These are phyloP conservation scores for Agrochola lychnidis DNA, from an alignment of 2,888 invertebrate species.

Conservation along the genomic window DNA sequence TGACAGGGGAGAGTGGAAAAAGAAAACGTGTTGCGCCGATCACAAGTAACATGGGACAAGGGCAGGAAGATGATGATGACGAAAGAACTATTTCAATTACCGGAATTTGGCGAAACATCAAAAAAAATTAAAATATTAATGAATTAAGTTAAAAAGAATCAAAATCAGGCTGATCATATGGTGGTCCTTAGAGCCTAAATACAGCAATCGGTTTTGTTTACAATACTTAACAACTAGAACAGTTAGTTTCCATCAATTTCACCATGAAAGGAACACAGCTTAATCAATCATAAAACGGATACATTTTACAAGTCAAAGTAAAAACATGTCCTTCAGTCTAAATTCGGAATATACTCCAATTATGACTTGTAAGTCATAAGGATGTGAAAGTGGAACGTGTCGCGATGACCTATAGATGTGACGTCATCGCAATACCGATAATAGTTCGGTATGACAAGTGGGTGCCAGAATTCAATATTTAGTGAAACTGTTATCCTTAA, in stretches of 20 bases:
- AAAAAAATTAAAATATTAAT: no score
- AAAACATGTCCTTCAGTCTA: slow-evolving; percentile 30
- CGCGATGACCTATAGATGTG: slow-evolving; percentile 41
- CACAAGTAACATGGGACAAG: no score
- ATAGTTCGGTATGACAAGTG: slow-evolving; percentile 10
- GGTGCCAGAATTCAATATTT: slow-evolving; percentile 11
- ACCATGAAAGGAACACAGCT: background rate
- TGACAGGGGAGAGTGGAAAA: no score
- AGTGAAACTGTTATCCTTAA: background rate
- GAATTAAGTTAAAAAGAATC: no score
- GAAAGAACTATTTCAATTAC: no score
- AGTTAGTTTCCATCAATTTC: background rate
- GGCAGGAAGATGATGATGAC: no score
- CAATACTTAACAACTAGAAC: background rate
- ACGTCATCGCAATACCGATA: slow-evolving; percentile 44
- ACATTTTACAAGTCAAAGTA: slow-evolving; percentile 21
- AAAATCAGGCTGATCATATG: no score
- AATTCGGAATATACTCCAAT: slow-evolving; percentile 40
- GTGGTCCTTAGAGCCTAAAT: no score
- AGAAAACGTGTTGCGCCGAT: no score
- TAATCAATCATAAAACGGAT: background rate
- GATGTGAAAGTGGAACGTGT: slow-evolving; percentile 57
- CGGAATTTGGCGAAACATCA: no score
- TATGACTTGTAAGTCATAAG: slow-evolving; percentile 39
- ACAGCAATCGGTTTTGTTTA: no score